phyloP scores from a whole-genome alignment of 1,140 invertebrate species.

The Rhysida immarginata region DNA sequence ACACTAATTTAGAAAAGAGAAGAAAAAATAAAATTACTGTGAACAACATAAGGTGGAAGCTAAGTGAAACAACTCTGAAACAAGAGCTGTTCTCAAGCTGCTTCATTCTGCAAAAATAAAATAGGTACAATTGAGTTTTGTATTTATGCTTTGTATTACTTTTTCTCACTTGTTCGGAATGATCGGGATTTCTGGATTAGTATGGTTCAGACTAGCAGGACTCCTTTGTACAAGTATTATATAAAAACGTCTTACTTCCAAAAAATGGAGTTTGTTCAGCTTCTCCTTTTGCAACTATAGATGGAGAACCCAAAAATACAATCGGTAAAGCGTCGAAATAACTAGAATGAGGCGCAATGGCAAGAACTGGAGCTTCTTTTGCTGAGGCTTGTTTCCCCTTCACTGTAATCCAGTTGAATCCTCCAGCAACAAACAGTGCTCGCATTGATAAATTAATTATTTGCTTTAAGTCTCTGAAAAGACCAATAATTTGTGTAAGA shows the following conservation, averaged over 20 bases:
- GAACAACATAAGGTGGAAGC: too few relatives aligned
- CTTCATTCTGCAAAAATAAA: too few relatives aligned
- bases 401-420: conserved; percentile 57
- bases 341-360: conserved; percentile 77
- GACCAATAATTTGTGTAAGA: neutral
- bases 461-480: conserved; percentile 36
- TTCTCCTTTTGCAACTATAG: conserved; percentile 73
- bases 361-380: conserved; percentile 65
- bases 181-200: too few relatives aligned
- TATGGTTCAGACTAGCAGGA: too few relatives aligned
- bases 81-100: too few relatives aligned
- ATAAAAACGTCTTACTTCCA: conserved; percentile 80
- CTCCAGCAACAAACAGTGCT: conserved; percentile 55
- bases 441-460: conserved; percentile 49
- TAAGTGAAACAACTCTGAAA: too few relatives aligned
- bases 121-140: too few relatives aligned
- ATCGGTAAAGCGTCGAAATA: conserved; percentile 77
- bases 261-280: conserved; percentile 61
- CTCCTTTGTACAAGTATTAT: too few relatives aligned
- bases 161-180: too few relatives aligned
- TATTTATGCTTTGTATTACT: too few relatives aligned
- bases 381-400: conserved; percentile 46
- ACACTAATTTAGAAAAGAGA: too few relatives aligned
- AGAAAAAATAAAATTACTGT: too few relatives aligned
- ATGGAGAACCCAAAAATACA: conserved; percentile 60